Percentiles rank a stretch among this genome's conserved stretches.
phyloP scores from a whole-genome alignment of 2,797 vertebrate genomes.

The Balearica regulorum region DNA sequence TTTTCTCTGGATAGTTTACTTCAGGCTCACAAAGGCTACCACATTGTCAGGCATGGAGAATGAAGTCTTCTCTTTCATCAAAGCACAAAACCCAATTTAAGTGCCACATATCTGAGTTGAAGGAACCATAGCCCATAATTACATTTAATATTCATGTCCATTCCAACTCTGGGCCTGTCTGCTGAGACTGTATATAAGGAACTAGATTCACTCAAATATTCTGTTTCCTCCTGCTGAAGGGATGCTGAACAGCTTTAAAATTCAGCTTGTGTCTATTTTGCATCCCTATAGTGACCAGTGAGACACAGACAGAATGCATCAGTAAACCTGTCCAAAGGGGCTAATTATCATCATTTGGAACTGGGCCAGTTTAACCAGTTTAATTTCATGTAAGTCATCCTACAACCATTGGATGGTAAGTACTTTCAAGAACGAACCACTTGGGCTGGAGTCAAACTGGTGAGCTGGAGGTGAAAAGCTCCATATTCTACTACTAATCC shows the following conservation, averaged over 20 bases:
- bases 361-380: not conserved
- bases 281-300: not conserved
- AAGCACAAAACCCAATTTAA: not conserved
- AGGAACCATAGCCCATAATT: not conserved
- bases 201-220: not conserved
- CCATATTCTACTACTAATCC: constrained; percentile 23
- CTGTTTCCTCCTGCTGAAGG: not conserved
- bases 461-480: constrained; percentile 23
- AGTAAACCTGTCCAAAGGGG: not conserved
- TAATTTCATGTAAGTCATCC: not conserved
- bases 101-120: not conserved
- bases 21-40: not conserved
- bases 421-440: not conserved
- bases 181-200: not conserved
- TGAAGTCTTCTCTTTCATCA: not conserved
- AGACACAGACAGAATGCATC: not conserved
- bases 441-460: not conserved
- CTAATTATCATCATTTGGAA: not conserved
- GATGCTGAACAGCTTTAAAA: not conserved
- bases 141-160: not conserved
- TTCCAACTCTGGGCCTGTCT: not conserved
- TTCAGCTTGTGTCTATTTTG: not conserved
- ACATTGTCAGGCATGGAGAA: not conserved
- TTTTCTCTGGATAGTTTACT: not conserved
- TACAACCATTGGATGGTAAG: not conserved